Evolutionary conservation across 1,140 invertebrate species (phyloP), one percentile per base, ranked within the genome.

Genomic region (Caerostris darwini): DNA sequence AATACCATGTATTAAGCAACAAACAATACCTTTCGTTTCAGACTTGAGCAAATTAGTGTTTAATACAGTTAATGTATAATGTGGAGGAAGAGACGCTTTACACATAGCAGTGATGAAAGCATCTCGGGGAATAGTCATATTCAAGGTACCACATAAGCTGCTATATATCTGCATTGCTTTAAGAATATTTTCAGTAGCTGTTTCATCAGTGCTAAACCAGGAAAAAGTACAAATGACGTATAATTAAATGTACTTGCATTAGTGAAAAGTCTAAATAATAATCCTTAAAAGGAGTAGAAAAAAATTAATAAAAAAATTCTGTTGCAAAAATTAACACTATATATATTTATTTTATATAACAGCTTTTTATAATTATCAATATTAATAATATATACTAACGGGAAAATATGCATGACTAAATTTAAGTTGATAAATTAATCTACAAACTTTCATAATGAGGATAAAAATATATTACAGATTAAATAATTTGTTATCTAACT

Each of bases 71-170:
- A 95, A 97, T 17, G 98, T 98, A 96, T 99, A 99, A 96, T 99
- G 98, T 8, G 98, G 98, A 4, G 99, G 99, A 93, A 99, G 96
- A 0, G 99, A 99, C 5, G 98, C 98, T 96, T 99, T 98, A 96
- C 99, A 99, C 95, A 99, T 97, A 5, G 98, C 98, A 81, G 98
- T 98, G 69, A 99, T 98, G 95, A 99, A 99, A 54, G 98, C 98
- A 96, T 99, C 99, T 71, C 99, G 97, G 0, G 98, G 97, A 57
- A 97, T 97, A 57, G 97, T 97, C 94, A 98, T 96, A 54, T 97
- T 97, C 71, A 98, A 96, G 93, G 97, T 96, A 12, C 98, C 98
- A 95, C 98, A 98, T 0, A 99, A 95, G 19, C 97, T 97, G 0
- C 98, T 98, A 95, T 98, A 98, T 1, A 97, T 98, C 96, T 99